phyloP scores from a whole-genome alignment of 1,140 invertebrate species.

The Bombyx mandarina region DNA sequence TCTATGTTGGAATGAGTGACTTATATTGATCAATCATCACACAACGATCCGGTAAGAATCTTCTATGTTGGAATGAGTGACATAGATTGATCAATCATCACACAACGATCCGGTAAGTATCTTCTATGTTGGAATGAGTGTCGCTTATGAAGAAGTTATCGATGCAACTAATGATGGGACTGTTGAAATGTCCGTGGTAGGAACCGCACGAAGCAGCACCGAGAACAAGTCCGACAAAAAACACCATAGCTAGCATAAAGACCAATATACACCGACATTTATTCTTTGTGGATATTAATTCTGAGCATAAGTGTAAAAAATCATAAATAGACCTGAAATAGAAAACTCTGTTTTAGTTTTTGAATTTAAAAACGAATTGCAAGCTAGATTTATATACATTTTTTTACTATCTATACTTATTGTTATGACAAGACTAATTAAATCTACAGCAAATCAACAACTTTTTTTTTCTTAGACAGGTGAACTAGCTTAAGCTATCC shows the following conservation, averaged over 20 bases:
- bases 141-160: slow-evolving; percentile 44
- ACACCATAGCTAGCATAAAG: slow-evolving; percentile 21
- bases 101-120: slow-evolving; percentile 20
- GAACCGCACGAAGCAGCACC: slow-evolving; percentile 48
- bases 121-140: slow-evolving; percentile 17
- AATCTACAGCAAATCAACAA: too few relatives aligned
- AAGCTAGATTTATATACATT: not conserved
- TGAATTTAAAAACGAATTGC: not conserved
- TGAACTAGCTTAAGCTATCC: too few relatives aligned
- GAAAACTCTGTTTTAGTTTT: slow-evolving; percentile 1
- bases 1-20: too few relatives aligned
- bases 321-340: slow-evolving; percentile 44
- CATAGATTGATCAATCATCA: too few relatives aligned
- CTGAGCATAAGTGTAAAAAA: slow-evolving; percentile 34
- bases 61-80: too few relatives aligned
- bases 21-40: too few relatives aligned
- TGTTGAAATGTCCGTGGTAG: slow-evolving; percentile 41
- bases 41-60: too few relatives aligned
- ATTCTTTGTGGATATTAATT: slow-evolving; percentile 27
- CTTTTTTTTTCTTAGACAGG: too few relatives aligned
- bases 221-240: slow-evolving; percentile 39
- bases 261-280: slow-evolving; percentile 28
- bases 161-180: slow-evolving; percentile 45
- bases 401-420: too few relatives aligned
- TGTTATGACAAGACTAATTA: too few relatives aligned